phyloP scores from a whole-genome alignment of 92 coral and sea anemone species.

The Bergia puertoricense region DNA sequence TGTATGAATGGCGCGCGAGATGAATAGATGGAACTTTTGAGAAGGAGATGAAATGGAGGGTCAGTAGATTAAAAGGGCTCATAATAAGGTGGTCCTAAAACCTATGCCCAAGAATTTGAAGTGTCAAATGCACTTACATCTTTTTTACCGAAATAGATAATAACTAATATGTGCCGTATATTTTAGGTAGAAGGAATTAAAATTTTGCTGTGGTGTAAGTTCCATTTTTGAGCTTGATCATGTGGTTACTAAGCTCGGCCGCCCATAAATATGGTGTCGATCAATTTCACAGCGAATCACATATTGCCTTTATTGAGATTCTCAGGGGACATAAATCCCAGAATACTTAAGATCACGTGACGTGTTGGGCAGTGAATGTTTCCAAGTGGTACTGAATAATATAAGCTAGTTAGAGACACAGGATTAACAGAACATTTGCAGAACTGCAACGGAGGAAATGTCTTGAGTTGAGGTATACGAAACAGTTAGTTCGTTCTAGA shows the following conservation, averaged over 20 bases:
- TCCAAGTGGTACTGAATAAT: background rate
- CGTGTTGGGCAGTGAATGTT: background rate
- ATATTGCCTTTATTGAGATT: background rate
- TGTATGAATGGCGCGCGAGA: no score
- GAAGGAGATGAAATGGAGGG: no score
- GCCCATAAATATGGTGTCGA: background rate
- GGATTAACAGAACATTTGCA: background rate
- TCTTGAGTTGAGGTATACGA: background rate
- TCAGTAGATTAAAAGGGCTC: no score
- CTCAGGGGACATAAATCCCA: background rate
- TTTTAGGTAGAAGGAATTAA: background rate
- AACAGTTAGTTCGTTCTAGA: background rate
- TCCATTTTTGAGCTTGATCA: background rate
- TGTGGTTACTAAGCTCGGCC: background rate
- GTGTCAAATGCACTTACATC: background rate
- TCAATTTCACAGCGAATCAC: background rate
- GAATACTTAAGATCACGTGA: conserved; percentile 10
- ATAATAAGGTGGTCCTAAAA: no score
- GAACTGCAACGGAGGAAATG: background rate
- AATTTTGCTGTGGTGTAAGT: background rate
- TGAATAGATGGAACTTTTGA: no score
- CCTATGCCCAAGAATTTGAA: background rate
- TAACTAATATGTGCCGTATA: background rate
- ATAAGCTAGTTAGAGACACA: conserved; percentile 25
- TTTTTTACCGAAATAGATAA: no score